Conservation (phyloP, 1,140 invertebrate genomes). For the Hestina assimilis region DNA sequence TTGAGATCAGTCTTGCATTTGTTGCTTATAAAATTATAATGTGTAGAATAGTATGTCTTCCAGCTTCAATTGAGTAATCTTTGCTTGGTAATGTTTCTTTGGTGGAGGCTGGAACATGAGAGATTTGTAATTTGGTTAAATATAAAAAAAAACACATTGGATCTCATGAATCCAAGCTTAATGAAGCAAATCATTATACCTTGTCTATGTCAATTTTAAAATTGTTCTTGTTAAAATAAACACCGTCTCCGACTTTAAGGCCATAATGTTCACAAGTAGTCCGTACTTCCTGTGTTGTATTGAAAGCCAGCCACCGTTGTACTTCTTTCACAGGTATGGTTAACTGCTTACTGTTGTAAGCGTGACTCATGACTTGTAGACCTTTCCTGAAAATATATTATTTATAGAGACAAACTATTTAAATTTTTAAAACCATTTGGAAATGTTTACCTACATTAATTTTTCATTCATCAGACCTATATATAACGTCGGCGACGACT, state of each 20-base stretch:
- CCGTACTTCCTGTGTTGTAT: conserved; percentile 33
- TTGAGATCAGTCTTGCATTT: conserved; percentile 19
- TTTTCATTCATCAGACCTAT: no score
- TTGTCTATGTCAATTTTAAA: conserved; percentile 43
- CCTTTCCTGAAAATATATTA: conserved; percentile 60
- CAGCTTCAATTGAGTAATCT: conserved; percentile 23
- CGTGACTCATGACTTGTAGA: conserved; percentile 77
- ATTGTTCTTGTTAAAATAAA: conserved; percentile 48
- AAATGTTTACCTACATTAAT: no score
- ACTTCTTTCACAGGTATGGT: conserved; percentile 63
- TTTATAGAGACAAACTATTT: neutral
- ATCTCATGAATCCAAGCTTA: no score
- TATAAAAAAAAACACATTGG: no score
- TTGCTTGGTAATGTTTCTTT: conserved; percentile 23
- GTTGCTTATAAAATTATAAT: neutral
- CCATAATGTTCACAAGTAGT: conserved; percentile 50
- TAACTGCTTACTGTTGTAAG: conserved; percentile 78
- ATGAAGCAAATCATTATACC: neutral
- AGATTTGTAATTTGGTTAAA: conserved; percentile 4
- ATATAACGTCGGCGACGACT: no score
- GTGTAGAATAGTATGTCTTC: conserved; percentile 28
- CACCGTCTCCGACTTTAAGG: conserved; percentile 31
- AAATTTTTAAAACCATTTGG: no score
- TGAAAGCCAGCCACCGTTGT: conserved; percentile 50
- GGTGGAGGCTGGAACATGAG: conserved; percentile 23